Conservation (phyloP, 2,113 vertebrate genomes). For the Spea bombifrons region DNA sequence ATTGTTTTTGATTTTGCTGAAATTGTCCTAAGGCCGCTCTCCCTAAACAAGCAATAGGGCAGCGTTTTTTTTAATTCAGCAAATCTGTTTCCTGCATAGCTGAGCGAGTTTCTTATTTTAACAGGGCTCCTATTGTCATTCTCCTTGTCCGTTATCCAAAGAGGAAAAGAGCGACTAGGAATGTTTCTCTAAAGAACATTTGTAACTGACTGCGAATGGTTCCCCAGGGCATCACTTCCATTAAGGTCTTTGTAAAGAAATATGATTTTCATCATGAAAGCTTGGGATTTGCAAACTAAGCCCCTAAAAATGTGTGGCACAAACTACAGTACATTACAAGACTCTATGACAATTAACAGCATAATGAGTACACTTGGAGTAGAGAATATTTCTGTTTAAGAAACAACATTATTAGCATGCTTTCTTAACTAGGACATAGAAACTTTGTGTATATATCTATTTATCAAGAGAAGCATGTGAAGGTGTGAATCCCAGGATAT, state of each 20-base stretch:
- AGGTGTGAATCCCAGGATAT: too few species aligned
- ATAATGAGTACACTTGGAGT: conserved; percentile 6
- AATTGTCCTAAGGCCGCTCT: conserved; percentile 38
- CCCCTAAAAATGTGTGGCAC: conserved; percentile 32
- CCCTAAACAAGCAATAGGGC: conserved; percentile 44
- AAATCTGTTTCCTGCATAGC: conserved; percentile 43
- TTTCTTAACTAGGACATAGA: too few species aligned
- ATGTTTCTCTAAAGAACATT: conserved; percentile 47
- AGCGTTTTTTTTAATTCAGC: conserved; percentile 43
- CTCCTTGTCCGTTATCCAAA: conserved; percentile 44
- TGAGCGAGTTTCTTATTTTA: conserved; percentile 39
- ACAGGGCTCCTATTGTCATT: conserved; percentile 47
- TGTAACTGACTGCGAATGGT: conserved; percentile 45
- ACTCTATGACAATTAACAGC: conserved; percentile 19
- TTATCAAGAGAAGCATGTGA: too few species aligned
- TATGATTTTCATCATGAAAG: conserved; percentile 42
- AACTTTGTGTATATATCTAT: too few species aligned
- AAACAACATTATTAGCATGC: too few species aligned
- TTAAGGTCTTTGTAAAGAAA: conserved; percentile 47
- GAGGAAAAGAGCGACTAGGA: conserved; percentile 48
- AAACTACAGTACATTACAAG: conserved; percentile 5
- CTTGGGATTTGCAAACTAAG: conserved; percentile 35
- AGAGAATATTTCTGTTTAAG: too few species aligned
- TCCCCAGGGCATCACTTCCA: conserved; percentile 42
- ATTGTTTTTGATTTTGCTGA: conserved; percentile 37